Evolutionary conservation across 2,888 invertebrate species (phyloP), one percentile per base, ranked within the genome.

Genomic region (Xestia sexstrigata): DNA sequence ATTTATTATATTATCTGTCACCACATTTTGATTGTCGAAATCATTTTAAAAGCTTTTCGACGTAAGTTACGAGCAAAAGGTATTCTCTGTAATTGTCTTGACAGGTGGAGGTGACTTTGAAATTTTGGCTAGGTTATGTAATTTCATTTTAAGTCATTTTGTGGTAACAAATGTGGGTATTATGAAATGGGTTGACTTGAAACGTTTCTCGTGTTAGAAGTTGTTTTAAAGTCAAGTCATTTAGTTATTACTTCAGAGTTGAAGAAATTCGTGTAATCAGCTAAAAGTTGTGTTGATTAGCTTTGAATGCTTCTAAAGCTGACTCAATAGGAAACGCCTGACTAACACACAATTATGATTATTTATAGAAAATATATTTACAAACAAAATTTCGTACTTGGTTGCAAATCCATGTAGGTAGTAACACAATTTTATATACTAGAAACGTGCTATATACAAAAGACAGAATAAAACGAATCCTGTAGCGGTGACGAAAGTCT

Each of bases 11-110:
- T 62, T 58, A 26, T 67, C 42, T 73, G 67, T 75, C 73, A 55
- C 75, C 60, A 65, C 52, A 63, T 78, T 86, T 86, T 75, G 30
- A 78, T n/a, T 39, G 70, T 74, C 63, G 15, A 55, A 68, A 75
- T 65, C 79, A 70, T 75, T 78, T 75, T 83, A 75, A 86, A 76
- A 84, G 83, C 79, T 71, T 84, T 82, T 73, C 70, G 60, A 74
- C 47, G 58, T 86, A 45, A 69, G 55, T 70, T 75, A 6, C 4
- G 9, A 30, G 63, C 26, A 70, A 74, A 77, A 76, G 70, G 72
- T 71, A 65, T 76, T 80, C 80, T 71, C 47, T 62, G 39, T 68
- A 70, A 65, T 75, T 78, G 47, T 49, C 39, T 65, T 75, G 86
- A 86, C 83, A 70, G 79, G 70, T 62, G 70, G 8, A 67, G 73